These are phyloP conservation scores for Sminthurinus aureus DNA, from an alignment of 2,888 invertebrate species.

Conservation along the genomic window DNA sequence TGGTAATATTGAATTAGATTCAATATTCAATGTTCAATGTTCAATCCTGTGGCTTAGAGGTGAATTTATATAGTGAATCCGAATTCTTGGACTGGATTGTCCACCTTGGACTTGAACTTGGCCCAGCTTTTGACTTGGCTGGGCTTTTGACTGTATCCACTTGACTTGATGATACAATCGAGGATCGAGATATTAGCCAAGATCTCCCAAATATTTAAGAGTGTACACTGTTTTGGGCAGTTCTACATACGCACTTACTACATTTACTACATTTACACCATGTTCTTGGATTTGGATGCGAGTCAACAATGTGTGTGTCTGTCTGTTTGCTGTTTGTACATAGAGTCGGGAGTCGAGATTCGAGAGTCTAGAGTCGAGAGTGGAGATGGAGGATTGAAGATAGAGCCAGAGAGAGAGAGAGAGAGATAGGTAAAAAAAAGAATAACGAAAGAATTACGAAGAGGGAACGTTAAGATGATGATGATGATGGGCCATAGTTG, in stretches of 20 bases:
- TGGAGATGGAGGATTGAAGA: neutral
- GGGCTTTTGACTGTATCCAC: no score
- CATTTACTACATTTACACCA: neutral
- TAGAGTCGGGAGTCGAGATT: neutral
- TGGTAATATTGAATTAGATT: neutral
- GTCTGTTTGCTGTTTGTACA: neutral
- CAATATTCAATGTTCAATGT: no score
- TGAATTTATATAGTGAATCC: neutral
- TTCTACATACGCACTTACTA: neutral
- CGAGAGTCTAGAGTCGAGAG: neutral
- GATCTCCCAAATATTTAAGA: no score
- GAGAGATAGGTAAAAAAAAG: neutral
- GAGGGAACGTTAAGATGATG: conserved; percentile 21
- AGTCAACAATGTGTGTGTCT: neutral
- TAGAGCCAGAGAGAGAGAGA: conserved; percentile 11
- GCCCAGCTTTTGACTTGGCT: no score
- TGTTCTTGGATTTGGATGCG: neutral
- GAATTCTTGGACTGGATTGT: neutral
- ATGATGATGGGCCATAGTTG: conserved; percentile 22
- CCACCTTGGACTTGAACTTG: neutral
- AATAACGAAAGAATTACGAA: conserved; percentile 13
- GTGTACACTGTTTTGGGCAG: neutral
- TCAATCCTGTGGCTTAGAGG: no score
- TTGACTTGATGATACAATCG: no score
- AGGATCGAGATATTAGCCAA: neutral